Percentiles rank a stretch among this genome's conserved stretches.
phyloP scores from a whole-genome alignment of 2,113 vertebrate genomes.

The Seriola aureovittata region DNA sequence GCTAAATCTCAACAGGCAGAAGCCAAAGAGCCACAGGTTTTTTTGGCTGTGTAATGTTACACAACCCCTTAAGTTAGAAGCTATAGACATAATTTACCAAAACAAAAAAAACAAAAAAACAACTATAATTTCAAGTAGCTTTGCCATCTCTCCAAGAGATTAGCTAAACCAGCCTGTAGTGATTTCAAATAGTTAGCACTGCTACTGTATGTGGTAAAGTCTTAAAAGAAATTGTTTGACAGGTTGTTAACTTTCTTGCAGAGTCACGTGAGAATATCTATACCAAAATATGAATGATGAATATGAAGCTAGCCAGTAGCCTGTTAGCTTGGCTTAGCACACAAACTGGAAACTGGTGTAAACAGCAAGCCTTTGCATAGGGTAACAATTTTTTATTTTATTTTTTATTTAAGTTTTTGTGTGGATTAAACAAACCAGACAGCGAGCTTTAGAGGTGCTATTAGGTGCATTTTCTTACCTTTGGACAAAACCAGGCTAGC shows the following conservation, averaged over 20 bases:
- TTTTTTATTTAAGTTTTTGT: no score
- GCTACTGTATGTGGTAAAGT: background rate
- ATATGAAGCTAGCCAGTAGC: background rate
- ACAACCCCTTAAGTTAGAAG: background rate
- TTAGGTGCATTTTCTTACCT: no score
- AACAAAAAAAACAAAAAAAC: no score
- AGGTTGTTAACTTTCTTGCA: no score
- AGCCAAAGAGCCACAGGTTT: constrained; percentile 4
- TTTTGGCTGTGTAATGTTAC: background rate
- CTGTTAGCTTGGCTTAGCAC: background rate
- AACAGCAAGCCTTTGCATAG: no score
- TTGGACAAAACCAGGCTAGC: no score
- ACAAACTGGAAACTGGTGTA: no score
- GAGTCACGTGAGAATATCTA: background rate
- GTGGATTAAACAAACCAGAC: no score
- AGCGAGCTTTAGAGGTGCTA: no score
- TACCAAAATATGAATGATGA: background rate
- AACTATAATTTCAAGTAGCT: background rate
- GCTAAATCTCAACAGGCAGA: background rate
- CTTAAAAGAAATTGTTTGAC: background rate
- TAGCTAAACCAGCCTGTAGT: background rate
- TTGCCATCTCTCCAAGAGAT: background rate
- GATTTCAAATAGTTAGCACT: background rate
- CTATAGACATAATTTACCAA: background rate
- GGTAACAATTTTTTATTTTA: no score